Percentiles rank a stretch among this genome's conserved stretches.
These are phyloP conservation scores for Falco novaeseelandiae DNA, from an alignment of 2,797 vertebrate genomes.

Conservation along the genomic window DNA sequence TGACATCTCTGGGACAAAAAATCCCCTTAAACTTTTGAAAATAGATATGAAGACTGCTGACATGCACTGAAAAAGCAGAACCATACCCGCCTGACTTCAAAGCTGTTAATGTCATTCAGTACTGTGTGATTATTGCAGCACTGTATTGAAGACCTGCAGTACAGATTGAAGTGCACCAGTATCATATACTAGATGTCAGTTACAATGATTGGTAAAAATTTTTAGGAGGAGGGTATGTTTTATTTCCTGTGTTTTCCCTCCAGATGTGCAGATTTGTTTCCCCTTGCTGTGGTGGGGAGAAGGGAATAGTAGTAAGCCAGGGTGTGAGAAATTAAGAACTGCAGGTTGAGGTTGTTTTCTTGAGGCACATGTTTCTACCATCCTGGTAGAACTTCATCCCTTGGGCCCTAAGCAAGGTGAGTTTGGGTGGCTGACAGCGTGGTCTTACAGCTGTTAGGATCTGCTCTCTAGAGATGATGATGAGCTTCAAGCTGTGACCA, in stretches of 20 bases:
- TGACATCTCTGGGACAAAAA: background rate
- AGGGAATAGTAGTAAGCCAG: background rate
- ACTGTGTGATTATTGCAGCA: background rate
- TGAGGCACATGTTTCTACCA: rapidly evolving
- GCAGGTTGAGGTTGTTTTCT: background rate
- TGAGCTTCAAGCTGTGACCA: too few relatives aligned
- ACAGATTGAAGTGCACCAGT: background rate
- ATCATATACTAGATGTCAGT: too few relatives aligned
- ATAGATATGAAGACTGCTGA: background rate
- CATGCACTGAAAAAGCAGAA: background rate
- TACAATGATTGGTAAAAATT: background rate
- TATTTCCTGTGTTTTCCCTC: background rate
- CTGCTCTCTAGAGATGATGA: background rate
- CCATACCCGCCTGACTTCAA: background rate
- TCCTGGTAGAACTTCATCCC: too few relatives aligned
- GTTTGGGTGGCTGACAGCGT: too few relatives aligned
- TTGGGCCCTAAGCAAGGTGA: background rate
- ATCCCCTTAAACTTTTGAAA: rapidly evolving
- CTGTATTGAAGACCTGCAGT: background rate
- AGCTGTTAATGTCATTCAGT: background rate
- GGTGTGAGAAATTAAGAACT: background rate
- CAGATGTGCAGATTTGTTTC: background rate
- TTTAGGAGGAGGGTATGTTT: background rate
- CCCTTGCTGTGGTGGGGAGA: background rate
- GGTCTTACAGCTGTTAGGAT: background rate